Base-by-base conservation (phyloP, 2,797 vertebrate species). In the Lates japonicus region DNA sequence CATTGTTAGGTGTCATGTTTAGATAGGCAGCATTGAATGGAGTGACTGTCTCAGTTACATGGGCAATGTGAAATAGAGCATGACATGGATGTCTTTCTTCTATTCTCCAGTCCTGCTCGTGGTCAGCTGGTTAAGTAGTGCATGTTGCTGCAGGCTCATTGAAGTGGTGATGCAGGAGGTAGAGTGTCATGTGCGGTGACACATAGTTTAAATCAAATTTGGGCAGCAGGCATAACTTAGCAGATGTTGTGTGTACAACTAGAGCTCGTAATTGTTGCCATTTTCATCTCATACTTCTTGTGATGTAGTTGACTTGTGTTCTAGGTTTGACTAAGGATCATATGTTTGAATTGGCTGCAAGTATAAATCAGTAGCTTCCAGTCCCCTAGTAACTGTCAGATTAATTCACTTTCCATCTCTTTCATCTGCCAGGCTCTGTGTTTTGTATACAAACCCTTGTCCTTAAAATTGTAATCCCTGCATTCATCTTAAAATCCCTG, bases 1-100 rank as follows among this genome's bases (percentile, higher is more conserved):
- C 83, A 85, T 89, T 87, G 80, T 85, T 81, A 54, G 74, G 86
- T 88, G 83, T 89, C 80, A 74, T 90, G 84, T 90, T 87, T 80
- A 76, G 62, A 79, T 76, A 78, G 79, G 70, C 71, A 37, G 52
- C 51, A 31, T 68, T 87, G 84, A 88, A 83, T 84, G 44, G 72
- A 83, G 51, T 10, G 57, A 62, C 79, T 75, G 73, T 89, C 78
- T 91, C 79, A 58, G 82, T 92, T 91, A 85, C 85, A 89, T 13
- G 22, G 64, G 20, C 55, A 39, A 2, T 73, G 79, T 83, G 87
- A 90, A 90, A 79, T 66, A 70, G 83, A 92, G 87, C 84, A 65
- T 90, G 83, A 60, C 82, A 76, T 74, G 70, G 31, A 39, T 70
- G 71, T 73, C 78, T 84, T 80, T 85, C 39, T 70, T 79, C 72